phyloP scores from a whole-genome alignment of 2,888 invertebrate genomes.

The Bhutanitis thaidina region DNA sequence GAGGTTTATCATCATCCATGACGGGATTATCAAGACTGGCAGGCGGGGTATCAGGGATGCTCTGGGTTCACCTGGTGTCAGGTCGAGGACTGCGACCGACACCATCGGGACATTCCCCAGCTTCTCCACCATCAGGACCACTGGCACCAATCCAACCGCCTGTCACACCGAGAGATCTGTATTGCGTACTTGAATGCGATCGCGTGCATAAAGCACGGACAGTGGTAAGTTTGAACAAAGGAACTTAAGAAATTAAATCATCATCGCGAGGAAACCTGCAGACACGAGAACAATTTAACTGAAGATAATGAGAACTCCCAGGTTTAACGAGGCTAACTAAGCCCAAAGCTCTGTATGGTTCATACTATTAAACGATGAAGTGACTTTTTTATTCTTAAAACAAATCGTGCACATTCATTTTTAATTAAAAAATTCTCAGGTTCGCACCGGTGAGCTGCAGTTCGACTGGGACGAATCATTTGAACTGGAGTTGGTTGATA shows the following conservation, averaged over 20 bases:
- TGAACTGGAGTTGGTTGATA: conserved; percentile 96
- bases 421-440: conserved; percentile 43
- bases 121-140: conserved; percentile 84
- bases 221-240: conserved; percentile 81
- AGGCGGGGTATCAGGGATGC: conserved; percentile 87
- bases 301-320: background rate
- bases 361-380: too few relatives aligned
- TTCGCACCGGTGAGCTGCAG: conserved; percentile 96
- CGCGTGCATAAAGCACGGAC: conserved; percentile 97
- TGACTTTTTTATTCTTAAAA: too few relatives aligned
- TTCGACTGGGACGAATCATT: conserved; percentile 99
- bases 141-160: conserved; percentile 70
- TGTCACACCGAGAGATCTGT: conserved; percentile 87
- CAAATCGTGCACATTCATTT: too few relatives aligned
- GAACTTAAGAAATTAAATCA: too few relatives aligned
- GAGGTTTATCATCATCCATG: conserved; percentile 79
- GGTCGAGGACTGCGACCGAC: conserved; percentile 91
- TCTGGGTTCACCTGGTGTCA: conserved; percentile 94
- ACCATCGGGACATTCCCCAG: conserved; percentile 84
- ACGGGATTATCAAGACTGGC: conserved; percentile 72
- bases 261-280: background rate
- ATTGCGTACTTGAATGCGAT: conserved; percentile 98
- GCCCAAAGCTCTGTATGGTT: too few relatives aligned
- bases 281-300: too few relatives aligned
- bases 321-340: too few relatives aligned